Base-by-base conservation (phyloP, 2,888 invertebrate species). In the Drosophila fulvimacula region DNA sequence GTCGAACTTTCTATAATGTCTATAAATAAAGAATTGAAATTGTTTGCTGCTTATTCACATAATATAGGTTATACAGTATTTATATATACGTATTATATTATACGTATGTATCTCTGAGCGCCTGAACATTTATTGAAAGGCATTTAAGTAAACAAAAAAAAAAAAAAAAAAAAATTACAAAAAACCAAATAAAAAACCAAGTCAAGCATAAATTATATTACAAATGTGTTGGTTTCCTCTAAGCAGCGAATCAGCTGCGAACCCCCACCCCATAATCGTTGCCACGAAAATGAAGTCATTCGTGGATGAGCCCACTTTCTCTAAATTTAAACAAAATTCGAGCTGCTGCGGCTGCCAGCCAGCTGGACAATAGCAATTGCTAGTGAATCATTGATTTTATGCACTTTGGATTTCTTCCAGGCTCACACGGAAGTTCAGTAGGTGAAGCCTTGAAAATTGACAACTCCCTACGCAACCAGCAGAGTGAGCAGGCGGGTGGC, bases 361-460 rank as follows among this genome's bases (percentile, higher is more conserved):
- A 79, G 79, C 79, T 76, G 79, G 76, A 38, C 74, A 78, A 27
- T 42, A 10, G 61, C 17, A 38, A 46, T 21, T 30, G 49, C 42
- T 17, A 52, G 38, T 58, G 59, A 66, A 42, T 63, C 68, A 78
- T 76, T 78, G 73, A 80, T 78, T 80, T 80, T 80, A 19, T 48
- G 13, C 6, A 34, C n/a, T 32, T n/a, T 6, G 7, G 2, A 5
- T 32, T 13, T 24, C 13, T 60, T 53, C 63, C 49, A 46, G 38
- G 56, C 51, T 44, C 21, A 17, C 36, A 27, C 44, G 58, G 49
- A 69, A 69, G 53, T 48, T 48, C 30, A 32, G 7, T 48, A 49
- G 51, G 30, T 19, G 78, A 77, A 81, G 79, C 82, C 82, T 78
- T 79, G 74, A 79, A 79, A 81, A 81, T 66, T 60, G 62, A 60